These are phyloP conservation scores for Eupithecia centaureata DNA, from an alignment of 2,888 invertebrate genomes.

Conservation along the genomic window DNA sequence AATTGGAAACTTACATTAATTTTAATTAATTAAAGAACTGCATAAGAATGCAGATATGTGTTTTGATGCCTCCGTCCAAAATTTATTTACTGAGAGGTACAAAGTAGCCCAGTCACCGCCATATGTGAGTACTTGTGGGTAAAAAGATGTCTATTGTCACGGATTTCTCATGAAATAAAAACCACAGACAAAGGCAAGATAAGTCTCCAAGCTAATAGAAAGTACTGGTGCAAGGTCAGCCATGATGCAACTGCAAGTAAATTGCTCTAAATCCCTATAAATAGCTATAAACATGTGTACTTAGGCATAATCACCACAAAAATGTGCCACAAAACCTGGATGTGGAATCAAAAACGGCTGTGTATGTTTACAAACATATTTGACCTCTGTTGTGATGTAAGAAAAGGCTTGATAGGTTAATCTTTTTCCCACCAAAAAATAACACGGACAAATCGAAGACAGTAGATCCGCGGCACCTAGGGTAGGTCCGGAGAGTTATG, in stretches of 20 bases:
- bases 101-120: no score
- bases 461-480: conserved; percentile 12
- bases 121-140: no score
- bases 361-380: conserved; percentile 79
- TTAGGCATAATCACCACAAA: conserved; percentile 5
- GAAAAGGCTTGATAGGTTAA: conserved; percentile 74
- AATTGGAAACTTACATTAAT: no score
- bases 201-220: conserved; percentile 57
- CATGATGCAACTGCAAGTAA: conserved; percentile 57
- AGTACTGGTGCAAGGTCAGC: conserved; percentile 66
- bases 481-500: conserved; percentile 11
- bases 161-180: background rate
- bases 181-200: conserved; percentile 40
- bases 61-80: no score
- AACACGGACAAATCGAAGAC: conserved; percentile 30
- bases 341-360: conserved; percentile 53
- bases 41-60: no score
- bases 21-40: no score
- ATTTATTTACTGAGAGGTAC: no score
- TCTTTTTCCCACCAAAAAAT: conserved; percentile 78
- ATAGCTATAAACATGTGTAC: conserved; percentile 19
- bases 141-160: background rate
- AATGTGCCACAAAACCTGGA: conserved; percentile 25
- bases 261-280: conserved; percentile 33
- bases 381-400: conserved; percentile 80